phyloP scores from a whole-genome alignment of 2,888 invertebrate genomes.

The Harmothoe impar region DNA sequence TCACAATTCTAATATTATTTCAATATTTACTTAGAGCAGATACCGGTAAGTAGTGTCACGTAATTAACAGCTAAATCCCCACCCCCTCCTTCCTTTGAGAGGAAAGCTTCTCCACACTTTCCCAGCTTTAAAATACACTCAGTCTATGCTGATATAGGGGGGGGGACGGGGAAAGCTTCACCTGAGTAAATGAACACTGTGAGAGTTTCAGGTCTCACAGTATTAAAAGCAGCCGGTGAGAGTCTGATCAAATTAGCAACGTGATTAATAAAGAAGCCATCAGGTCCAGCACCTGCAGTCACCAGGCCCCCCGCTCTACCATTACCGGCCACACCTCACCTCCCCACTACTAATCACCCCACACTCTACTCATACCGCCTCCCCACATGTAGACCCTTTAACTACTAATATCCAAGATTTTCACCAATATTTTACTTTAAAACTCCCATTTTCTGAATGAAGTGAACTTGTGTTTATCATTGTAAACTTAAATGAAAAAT shows the following conservation, averaged over 20 bases:
- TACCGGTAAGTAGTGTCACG: too few species aligned
- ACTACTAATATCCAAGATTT: not conserved
- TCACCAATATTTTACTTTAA: not conserved
- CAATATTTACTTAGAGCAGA: too few species aligned
- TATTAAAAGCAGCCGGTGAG: not conserved
- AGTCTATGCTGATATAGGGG: too few species aligned
- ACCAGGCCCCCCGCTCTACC: not conserved
- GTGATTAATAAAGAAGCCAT: not conserved
- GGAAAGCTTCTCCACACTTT: too few species aligned
- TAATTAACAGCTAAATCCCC: too few species aligned
- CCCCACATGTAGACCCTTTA: not conserved
- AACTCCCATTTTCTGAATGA: too few species aligned
- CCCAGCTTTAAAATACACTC: too few species aligned
- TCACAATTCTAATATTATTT: too few species aligned
- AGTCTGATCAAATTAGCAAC: conserved; percentile 1
- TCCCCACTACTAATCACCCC: not conserved
- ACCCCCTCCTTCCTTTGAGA: too few species aligned
- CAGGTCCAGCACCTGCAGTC: not conserved
- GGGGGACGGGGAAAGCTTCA: not conserved
- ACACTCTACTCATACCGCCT: not conserved
- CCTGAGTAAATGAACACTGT: not conserved
- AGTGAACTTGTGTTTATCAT: too few species aligned
- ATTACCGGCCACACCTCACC: not conserved
- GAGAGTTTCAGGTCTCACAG: not conserved
- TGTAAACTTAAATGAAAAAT: too few species aligned